Percentiles rank a stretch among this genome's conserved stretches.
These are phyloP conservation scores for Drosophila borborema DNA, from an alignment of 2,888 invertebrate species.

Conservation along the genomic window DNA sequence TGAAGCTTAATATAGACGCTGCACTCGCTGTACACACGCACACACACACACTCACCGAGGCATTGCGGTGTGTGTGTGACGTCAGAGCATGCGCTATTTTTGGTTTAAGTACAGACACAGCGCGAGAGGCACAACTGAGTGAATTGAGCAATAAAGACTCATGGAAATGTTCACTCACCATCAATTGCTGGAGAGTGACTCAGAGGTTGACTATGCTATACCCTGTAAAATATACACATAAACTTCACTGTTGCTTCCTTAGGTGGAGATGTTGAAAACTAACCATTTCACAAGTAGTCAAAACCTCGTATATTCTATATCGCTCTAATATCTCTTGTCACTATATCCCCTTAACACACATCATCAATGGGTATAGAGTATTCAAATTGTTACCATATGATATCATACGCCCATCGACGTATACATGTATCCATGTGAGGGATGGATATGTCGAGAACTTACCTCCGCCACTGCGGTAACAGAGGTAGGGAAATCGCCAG, in stretches of 20 bases:
- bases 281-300: neutral
- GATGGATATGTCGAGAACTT: conserved; percentile 17
- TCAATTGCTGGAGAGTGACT: conserved; percentile 5
- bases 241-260: too few species aligned
- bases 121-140: conserved; percentile 7
- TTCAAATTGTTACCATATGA: neutral
- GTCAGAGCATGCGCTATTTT: conserved; percentile 59
- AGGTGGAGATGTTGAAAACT: neutral
- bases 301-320: neutral
- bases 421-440: neutral
- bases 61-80: conserved; percentile 23
- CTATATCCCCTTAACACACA: neutral
- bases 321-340: neutral
- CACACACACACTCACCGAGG: conserved; percentile 1
- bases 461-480: conserved; percentile 94
- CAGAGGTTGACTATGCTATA: neutral
- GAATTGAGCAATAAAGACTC: conserved; percentile 13
- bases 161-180: conserved; percentile 23
- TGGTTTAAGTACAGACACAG: conserved; percentile 1
- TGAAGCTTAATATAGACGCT: conserved; percentile 48
- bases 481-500: conserved; percentile 94
- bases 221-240: neutral
- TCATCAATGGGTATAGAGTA: neutral
- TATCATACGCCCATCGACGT: neutral
- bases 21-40: conserved; percentile 18